Percentiles rank a stretch among this genome's conserved stretches.
phyloP scores from a whole-genome alignment of 2,113 vertebrate genomes.

The Mungos mungo region DNA sequence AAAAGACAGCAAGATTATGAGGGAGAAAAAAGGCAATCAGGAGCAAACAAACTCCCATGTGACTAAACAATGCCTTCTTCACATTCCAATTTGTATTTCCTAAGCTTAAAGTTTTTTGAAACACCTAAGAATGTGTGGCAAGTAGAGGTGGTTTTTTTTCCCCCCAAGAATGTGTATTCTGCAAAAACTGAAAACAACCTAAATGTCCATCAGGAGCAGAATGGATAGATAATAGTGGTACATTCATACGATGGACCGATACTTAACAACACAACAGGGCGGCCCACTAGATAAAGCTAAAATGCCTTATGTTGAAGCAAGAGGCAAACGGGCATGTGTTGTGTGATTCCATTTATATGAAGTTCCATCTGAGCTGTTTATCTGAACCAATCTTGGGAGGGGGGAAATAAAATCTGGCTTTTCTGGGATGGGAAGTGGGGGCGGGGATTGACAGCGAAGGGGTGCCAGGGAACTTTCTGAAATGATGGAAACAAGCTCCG shows the following conservation, averaged over 20 bases:
- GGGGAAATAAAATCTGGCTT: background rate
- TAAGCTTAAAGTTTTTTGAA: background rate
- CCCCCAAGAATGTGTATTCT: background rate
- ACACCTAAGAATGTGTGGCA: background rate
- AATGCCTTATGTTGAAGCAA: background rate
- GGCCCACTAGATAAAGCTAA: background rate
- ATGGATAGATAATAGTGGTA: background rate
- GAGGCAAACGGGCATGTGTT: background rate
- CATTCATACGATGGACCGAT: background rate
- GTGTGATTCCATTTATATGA: background rate
- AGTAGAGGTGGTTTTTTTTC: background rate
- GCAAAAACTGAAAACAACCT: background rate
- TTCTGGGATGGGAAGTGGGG: background rate
- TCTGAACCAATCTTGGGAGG: background rate
- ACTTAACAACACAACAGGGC: background rate
- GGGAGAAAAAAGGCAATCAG: background rate
- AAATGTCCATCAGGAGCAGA: background rate
- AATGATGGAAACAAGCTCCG: background rate
- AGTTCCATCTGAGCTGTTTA: background rate
- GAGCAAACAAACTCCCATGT: background rate
- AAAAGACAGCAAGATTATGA: background rate
- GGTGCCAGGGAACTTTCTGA: background rate
- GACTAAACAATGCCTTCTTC: background rate
- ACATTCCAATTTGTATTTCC: background rate
- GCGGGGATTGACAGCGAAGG: background rate